Percentiles rank a stretch among this genome's conserved stretches.
phyloP scores from a whole-genome alignment of 2,888 invertebrate genomes.

The Oeneis ivallda region DNA sequence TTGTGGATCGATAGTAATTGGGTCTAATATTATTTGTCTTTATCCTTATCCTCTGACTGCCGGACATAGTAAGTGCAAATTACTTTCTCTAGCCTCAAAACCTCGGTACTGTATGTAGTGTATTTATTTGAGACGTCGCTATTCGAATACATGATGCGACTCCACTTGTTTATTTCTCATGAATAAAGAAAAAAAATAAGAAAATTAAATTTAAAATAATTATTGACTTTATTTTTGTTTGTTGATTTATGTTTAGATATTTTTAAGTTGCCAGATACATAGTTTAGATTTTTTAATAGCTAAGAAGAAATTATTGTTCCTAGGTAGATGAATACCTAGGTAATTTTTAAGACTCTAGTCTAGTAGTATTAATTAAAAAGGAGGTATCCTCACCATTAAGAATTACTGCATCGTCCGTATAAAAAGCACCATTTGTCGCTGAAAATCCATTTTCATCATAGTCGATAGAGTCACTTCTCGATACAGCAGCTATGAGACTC shows the following conservation, averaged over 20 bases:
- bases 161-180: conserved; percentile 8
- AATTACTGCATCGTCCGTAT: conserved; percentile 75
- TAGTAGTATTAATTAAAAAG: background rate
- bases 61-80: conserved; percentile 67
- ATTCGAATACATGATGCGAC: conserved; percentile 46
- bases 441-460: conserved; percentile 60
- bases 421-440: conserved; percentile 64
- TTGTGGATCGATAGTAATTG: background rate
- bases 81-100: conserved; percentile 81
- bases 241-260: too few relatives aligned
- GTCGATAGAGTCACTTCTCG: conserved; percentile 59
- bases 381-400: conserved; percentile 67
- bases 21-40: conserved; percentile 8
- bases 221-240: too few relatives aligned
- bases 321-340: too few relatives aligned
- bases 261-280: too few relatives aligned
- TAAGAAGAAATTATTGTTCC: too few relatives aligned
- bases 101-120: conserved; percentile 66
- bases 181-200: background rate
- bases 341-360: background rate
- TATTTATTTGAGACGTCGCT: conserved; percentile 68
- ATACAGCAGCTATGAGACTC: conserved; percentile 54
- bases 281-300: too few relatives aligned
- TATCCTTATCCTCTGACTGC: conserved; percentile 31
- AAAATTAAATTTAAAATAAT: background rate